Evolutionary conservation across 2,888 invertebrate species (phyloP), one percentile per base, ranked within the genome.

Genomic region (Petrolisthes cinctipes): DNA sequence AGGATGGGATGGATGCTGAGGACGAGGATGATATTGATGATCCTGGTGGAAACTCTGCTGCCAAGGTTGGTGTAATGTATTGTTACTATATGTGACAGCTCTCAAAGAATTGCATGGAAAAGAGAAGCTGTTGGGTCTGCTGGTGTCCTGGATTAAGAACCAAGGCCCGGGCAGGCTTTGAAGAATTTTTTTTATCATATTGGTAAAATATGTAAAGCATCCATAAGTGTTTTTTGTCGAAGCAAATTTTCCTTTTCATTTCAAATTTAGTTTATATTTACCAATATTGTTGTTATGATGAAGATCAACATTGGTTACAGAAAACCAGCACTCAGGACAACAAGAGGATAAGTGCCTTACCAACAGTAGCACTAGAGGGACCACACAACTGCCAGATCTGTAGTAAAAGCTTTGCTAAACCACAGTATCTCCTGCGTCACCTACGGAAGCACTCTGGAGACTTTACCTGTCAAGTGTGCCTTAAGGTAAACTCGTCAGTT

Each of bases 371-470:
- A 9, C 71, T 83, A n/a, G 79, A 83, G 11, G 90, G 85, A 23
- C 91, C 91, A 0, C 91, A 92, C 54, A 86, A 79, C 82, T 93
- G 93, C 91, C 93, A 93, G 90, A 93, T 93, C 85, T 93, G 93
- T 88, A 91, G 91, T 7, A 93, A 92, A 86, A 91, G 91, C 82
- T 93, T 93, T 90, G 92, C 92, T 11, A 93, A 92, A 81, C 91
- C 93, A 5, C 92, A 92, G 80, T 93, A 93, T 91, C 92, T 94
- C 5, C 92, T 93, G 89, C 92, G 93, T n/a, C 95, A 95, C 92
- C 92, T 94, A 91, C 93, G 93, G 54, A 93, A 93, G 86, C 94
- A 95, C 91, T 93, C 94, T 5, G 94, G 93, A 1, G 93, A 93
- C 89, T 93, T 93, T 91, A 92, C 93, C 75, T 94, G 94, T 91